Percentiles rank a stretch among this genome's conserved stretches.
phyloP scores from a whole-genome alignment of 1,140 invertebrate genomes.

The Heliconius hewitsoni region DNA sequence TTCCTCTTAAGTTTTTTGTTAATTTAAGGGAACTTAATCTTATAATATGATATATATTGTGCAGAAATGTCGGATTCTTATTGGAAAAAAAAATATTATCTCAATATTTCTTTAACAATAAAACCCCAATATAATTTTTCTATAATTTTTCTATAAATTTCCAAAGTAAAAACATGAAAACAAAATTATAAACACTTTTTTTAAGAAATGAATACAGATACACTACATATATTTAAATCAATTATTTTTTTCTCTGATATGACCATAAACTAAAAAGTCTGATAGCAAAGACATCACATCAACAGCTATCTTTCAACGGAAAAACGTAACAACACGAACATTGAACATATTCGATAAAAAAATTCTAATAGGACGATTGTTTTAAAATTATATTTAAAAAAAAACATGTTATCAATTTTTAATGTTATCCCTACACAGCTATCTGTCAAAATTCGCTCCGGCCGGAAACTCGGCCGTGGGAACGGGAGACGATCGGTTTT shows the following conservation, averaged over 20 bases:
- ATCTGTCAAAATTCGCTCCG: conserved; percentile 80
- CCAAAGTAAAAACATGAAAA: no score
- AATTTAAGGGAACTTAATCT: no score
- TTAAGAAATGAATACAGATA: no score
- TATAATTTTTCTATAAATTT: no score
- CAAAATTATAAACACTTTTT: no score
- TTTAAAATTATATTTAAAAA: conserved; percentile 6
- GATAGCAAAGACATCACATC: no score
- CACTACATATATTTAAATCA: no score
- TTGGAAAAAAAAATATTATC: neutral
- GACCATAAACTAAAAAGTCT: no score
- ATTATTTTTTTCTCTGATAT: no score
- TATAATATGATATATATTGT: neutral
- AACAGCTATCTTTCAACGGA: no score
- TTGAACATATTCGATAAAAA: neutral
- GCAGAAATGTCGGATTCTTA: neutral
- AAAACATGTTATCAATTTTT: conserved; percentile 26
- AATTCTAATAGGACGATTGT: neutral
- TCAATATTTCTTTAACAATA: no score
- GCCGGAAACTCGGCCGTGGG: conserved; percentile 74
- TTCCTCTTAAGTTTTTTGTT: neutral
- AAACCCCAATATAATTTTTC: no score
- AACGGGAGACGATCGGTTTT: conserved; percentile 67
- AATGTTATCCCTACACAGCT: conserved; percentile 66
- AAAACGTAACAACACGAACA: neutral